Base-by-base conservation (phyloP, 2,888 invertebrate genomes). In the Dynastes tityus region DNA sequence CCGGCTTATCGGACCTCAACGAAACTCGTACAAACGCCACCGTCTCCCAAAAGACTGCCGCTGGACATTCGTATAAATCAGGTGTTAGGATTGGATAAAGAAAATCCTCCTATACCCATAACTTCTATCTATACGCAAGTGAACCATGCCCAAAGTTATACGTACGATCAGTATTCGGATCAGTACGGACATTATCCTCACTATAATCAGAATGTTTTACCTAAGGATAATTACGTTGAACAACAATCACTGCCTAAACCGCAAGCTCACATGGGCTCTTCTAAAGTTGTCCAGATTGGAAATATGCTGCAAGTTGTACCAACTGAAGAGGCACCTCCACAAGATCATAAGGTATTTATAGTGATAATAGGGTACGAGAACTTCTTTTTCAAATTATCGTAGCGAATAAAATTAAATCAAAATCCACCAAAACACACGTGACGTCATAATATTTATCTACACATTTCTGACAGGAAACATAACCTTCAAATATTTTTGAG, bases 221-320 rank as follows among this genome's bases (percentile, higher is more conserved):
- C 77, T 37, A 55, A 29, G 27, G 80, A 80, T 37, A 75, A 80
- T n/a, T 80, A 67, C 45, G 75, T 78, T 78, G 78, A 76, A 16
- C 76, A 78, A 58, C 78, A 76, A 16, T 71, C 79, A 53, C 77
- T n/a, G 8, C 11, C 53, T 13, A 53, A 51, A 55, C 6, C 13
- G 22, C 73, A 61, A 29, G 13, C 6, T 29, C 49, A 32, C 8
- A 53, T 55, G 32, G 55, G 51, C 53, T 73, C 61, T n/a, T 75
- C 77, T 13, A 82, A 85, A 81, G 85, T 88, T 29, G 81, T 89
- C 13, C 88, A 92, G 89, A 90, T 92, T 53, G 92, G 92, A 22
- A 92, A 92, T 82, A 90, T 92, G 81, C 86, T 92, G 51, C 91
- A 92, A 87, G 91, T 92, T 6, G 90, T 92, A 3, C 92, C 92